Evolutionary conservation across 1,140 invertebrate genomes (phyloP), one percentile per base, ranked within the genome.

Genomic region (Drosophila hydei): DNA sequence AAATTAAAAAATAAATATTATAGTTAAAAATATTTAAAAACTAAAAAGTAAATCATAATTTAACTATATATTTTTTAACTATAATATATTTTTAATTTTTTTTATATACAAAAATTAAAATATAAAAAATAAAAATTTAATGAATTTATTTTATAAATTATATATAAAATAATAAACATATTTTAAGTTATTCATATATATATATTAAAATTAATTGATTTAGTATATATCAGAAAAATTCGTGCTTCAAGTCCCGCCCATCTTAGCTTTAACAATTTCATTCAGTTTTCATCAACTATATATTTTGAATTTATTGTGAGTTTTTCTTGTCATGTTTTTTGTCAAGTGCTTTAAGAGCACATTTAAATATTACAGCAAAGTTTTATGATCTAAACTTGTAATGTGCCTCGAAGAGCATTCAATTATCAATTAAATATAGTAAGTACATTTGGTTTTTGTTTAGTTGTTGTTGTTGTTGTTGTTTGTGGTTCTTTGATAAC

Each of bases 241-340:
- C n/a, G n/a, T n/a, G n/a, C n/a, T n/a, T n/a, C n/a, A n/a, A 36
- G 2, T 4, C 33, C 33, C 50, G 18, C 36, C 30, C 21, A 11
- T 4, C n/a, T 25, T 2, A 36, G 14, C 43, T 36, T 25, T 12
- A 9, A 25, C 36, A 42, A 42, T 4, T 42, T 1, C 6, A 16
- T 23, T 56, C 52, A 64, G 25, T 71, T 64, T 64, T 65, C 47
- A 52, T 72, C 62, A 73, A 69, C 71, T 72, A 68, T 84, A 77
- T 77, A 83, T 69, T 84, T 84, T 69, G 68, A 85, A 75, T 84
- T 84, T 84, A 84, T 84, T 84, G 79, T 84, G 18, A 45, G 43
- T 45, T 45, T 45, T 21, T 42, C n/a, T 16, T 42, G 38, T 42
- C 6, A 16, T 65, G 54, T 54, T 40, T n/a, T n/a, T 84, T 79